Evolutionary conservation across 2,113 vertebrate genomes (phyloP).

Genomic region (Leucosticte australis): DNA sequence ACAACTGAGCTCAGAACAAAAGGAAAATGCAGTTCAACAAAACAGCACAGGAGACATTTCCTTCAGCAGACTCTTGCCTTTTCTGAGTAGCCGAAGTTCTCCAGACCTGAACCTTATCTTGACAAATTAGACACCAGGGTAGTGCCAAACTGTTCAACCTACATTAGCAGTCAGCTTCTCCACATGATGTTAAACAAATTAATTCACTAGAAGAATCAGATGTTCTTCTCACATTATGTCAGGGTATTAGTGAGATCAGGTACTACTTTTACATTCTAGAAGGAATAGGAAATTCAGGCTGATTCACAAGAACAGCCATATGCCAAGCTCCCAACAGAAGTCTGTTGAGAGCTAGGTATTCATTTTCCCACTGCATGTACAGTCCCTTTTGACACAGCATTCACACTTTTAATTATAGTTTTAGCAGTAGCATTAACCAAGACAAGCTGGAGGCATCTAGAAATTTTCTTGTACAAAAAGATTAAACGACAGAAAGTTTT

Average conservation of each 20-base stretch:
- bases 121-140: background rate
- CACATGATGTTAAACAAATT: background rate
- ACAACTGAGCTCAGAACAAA: background rate
- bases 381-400: background rate
- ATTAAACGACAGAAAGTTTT: background rate
- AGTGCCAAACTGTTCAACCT: background rate
- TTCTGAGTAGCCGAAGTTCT: background rate
- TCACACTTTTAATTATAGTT: background rate
- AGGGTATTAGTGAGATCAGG: background rate
- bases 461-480: slow-evolving; percentile 12
- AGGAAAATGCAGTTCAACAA: background rate
- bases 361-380: background rate
- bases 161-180: background rate
- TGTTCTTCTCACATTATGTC: background rate
- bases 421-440: background rate
- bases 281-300: background rate
- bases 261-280: slow-evolving; percentile 1
- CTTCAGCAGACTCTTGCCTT: background rate
- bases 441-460: background rate
- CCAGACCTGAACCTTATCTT: background rate
- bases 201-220: background rate
- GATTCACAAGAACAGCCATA: background rate
- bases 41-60: background rate
- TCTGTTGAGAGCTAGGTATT: background rate
- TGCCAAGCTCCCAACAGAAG: background rate